These are phyloP conservation scores for Cotesia congregata DNA, from an alignment of 2,888 invertebrate genomes.

Conservation along the genomic window DNA sequence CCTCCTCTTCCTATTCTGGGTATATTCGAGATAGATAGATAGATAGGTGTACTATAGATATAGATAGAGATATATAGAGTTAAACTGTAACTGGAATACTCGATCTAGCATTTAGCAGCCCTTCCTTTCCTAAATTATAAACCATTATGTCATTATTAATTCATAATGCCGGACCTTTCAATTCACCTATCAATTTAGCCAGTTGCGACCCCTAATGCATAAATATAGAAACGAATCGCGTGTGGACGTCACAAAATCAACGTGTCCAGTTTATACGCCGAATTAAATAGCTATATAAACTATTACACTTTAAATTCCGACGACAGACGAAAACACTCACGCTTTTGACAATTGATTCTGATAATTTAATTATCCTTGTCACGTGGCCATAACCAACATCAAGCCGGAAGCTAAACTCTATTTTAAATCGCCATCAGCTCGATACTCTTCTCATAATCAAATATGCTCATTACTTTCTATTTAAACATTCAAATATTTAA, in stretches of 20 bases:
- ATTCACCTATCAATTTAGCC: conserved; percentile 39
- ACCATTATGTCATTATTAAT: conserved; percentile 31
- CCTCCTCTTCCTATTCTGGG: neutral
- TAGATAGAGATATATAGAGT: too few relatives aligned
- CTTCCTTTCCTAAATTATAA: conserved; percentile 13
- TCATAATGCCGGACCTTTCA: conserved; percentile 34
- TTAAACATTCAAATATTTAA: neutral
- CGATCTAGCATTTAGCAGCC: neutral
- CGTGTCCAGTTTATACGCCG: neutral
- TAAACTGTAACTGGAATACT: too few relatives aligned
- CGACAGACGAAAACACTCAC: conserved; percentile 31
- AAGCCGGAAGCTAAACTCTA: neutral
- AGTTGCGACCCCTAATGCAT: conserved; percentile 28
- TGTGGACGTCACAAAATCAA: conserved; percentile 21
- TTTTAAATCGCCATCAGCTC: conserved; percentile 8
- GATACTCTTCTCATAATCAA: conserved; percentile 1
- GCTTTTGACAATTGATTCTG: conserved; percentile 33
- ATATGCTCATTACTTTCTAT: neutral
- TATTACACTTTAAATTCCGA: conserved; percentile 12
- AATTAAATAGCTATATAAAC: conserved; percentile 12
- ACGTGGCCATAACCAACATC: neutral
- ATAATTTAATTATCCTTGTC: conserved; percentile 29
- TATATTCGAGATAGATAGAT: too few relatives aligned
- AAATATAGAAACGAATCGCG: neutral
- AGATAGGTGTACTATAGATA: too few relatives aligned